These are phyloP conservation scores for Torymus tubicola DNA, from an alignment of 2,888 invertebrate species.

Conservation along the genomic window DNA sequence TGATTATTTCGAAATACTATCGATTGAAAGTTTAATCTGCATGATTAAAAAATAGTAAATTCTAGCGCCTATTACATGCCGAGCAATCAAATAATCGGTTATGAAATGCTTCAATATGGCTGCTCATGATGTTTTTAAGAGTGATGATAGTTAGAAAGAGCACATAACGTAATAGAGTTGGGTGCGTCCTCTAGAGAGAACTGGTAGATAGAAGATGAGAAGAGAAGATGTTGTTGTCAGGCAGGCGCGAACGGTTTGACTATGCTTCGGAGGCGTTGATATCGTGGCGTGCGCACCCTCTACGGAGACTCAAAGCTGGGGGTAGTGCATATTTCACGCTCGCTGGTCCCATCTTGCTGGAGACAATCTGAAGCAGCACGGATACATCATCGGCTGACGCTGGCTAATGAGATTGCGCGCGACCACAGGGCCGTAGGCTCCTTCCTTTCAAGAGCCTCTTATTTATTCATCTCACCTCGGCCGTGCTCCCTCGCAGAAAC, in stretches of 20 bases:
- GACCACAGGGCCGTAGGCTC: background rate
- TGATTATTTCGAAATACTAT: no score
- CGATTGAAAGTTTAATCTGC: no score
- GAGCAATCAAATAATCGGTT: no score
- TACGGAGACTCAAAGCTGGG: constrained; percentile 70
- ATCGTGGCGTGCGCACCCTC: background rate
- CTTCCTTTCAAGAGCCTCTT: constrained; percentile 27
- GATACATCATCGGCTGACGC: constrained; percentile 76
- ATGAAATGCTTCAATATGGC: no score
- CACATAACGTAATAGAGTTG: background rate
- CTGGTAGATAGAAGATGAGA: background rate
- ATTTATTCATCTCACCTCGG: constrained; percentile 45
- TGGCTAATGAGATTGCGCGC: constrained; percentile 50
- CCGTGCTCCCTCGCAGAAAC: background rate
- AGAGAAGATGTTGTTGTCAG: background rate
- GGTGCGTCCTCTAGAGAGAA: background rate
- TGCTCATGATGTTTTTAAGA: no score
- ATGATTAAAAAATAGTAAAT: no score
- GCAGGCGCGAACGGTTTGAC: constrained; percentile 16
- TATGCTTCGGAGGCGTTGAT: background rate
- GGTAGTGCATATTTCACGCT: constrained; percentile 76
- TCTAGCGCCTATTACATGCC: no score
- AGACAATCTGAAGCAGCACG: constrained; percentile 75
- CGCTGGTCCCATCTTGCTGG: constrained; percentile 75
- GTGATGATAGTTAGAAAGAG: no score